Base-by-base conservation (phyloP, 2,888 invertebrate genomes). In the Cheilosia urbana region DNA sequence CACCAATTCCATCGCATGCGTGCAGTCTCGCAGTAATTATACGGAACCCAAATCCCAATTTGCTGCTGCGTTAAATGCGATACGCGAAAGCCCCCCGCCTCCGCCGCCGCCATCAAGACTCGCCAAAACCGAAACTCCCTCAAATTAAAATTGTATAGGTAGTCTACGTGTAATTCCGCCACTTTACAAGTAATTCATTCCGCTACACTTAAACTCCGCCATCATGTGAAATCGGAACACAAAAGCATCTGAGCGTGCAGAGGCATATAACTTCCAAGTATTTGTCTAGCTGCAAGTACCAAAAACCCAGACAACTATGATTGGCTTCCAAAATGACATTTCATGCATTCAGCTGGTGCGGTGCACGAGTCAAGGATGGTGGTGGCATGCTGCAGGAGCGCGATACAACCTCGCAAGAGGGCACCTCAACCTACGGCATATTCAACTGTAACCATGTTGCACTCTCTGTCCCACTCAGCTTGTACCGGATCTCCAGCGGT, bases 261-360 rank as follows among this genome's bases (percentile, higher is more conserved):
- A 19, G 24, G 21, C 15, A 34, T 47, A n/a, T 24, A 19, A 6
- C 15, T 27, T 57, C 9, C 37, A 66, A 72, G 69, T 71, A 78
- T 69, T 66, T 58, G 79, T 72, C 79, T 79, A 72, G 72, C 79
- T 65, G 79, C 24, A 72, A 79, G 79, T 79, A 79, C 72, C 79
- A 47, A 79, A 79, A 79, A 72, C 65, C 71, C 72, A 79, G 79
- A 79, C 79, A 79, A 79, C 79, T 79, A 72, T 79, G 72, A 79
- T 79, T 79, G 79, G 72, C 79, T 79, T 79, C 65, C 66, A 79
- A 79, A 58, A 60, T 72, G 66, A 72, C 57, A 72, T 79, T 78
- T 72, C 72, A 79, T 51, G 65, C 51, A 66, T 66, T 63, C 65
- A 51, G n/a, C 42, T 42, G 47, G 24, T 27, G 40, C 42, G 42